Evolutionary conservation across 2,113 vertebrate species (phyloP).

Genomic region (Maccullochella peelii): DNA sequence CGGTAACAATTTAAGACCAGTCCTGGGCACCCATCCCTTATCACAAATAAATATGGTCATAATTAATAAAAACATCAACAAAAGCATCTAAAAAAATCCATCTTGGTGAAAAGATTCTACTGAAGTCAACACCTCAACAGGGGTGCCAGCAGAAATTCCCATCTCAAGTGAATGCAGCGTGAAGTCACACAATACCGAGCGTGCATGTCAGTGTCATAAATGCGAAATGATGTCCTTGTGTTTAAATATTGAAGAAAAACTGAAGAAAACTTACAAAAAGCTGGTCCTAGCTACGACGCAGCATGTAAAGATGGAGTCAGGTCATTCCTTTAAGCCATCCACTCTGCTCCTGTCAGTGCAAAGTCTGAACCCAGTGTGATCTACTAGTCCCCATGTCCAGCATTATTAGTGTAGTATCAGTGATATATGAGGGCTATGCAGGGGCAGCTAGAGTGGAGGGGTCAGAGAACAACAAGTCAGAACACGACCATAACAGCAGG

Average conservation of each 20-base stretch:
- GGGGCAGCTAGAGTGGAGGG: constrained; percentile 41
- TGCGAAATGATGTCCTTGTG: background rate
- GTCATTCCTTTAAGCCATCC: constrained; percentile 43
- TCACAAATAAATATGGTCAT: background rate
- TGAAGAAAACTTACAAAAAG: background rate
- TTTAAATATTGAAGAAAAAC: background rate
- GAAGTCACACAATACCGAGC: background rate
- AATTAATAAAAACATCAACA: background rate
- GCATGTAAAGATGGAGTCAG: constrained; percentile 26
- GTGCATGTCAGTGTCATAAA: background rate
- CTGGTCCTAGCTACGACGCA: background rate
- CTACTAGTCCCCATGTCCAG: constrained; percentile 39
- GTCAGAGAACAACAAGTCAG: constrained; percentile 54
- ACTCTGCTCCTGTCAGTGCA: constrained; percentile 45
- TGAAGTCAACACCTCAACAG: background rate
- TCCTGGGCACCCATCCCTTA: background rate
- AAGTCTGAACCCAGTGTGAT: constrained; percentile 43
- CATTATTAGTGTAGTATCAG: constrained; percentile 54
- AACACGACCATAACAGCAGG: constrained; percentile 34
- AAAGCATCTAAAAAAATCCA: background rate
- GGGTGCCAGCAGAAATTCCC: background rate
- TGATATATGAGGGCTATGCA: constrained; percentile 63
- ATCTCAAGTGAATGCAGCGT: background rate
- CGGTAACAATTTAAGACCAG: no score
- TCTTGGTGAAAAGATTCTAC: background rate